Base-by-base conservation (phyloP, 64 coral and sea anemone species). In the Astreopora myriophthalma region DNA sequence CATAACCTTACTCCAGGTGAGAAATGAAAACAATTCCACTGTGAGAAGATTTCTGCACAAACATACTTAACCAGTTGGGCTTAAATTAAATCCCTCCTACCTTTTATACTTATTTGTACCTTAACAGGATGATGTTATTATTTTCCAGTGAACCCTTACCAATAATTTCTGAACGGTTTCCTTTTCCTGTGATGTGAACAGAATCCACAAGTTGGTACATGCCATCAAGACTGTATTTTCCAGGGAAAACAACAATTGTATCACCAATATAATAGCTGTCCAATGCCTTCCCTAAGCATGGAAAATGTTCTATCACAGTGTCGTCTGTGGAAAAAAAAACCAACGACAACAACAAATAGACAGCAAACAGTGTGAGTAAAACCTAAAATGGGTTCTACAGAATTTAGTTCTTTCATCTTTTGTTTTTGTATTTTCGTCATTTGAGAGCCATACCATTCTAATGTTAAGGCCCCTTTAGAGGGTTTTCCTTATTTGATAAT, bases 301-400 rank as follows among this genome's bases (percentile, higher is more conserved):
- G 80, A 34, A 52, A 93, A 90, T 99, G 97, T 58, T 93, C 94
- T 51, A 99, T 65, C 27, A 96, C 70, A n/a, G 88, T 93, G 64
- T 99, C 84, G 66, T 92, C 97, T 99, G 65, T 29, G 0, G 75
- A 19, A 24, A 62, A 87, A 28, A 22, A 63, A 3, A 69, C n/a
- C n/a, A 65, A 2, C n/a, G 63, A 14, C 22, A 52, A 3, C 19
- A n/a, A 57, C 42, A 34, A 40, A 74, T 25, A 33, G 13, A 9
- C 10, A 39, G 12, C 10, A 11, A 20, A 31, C 9, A 6, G 19
- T 8, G 3, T 10, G 27, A 58, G 19, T 27, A 16, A 52, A n/a
- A n/a, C n/a, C n/a, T n/a, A n/a, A n/a, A n/a, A n/a, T n/a, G n/a
- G n/a, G n/a, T n/a, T n/a, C n/a, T n/a, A n/a, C n/a, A n/a, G n/a